A percentile compares a stretch with the other conserved stretches of the same genome.
Conservation (phyloP, 2,888 invertebrate species). For the Apodemia duryi region DNA sequence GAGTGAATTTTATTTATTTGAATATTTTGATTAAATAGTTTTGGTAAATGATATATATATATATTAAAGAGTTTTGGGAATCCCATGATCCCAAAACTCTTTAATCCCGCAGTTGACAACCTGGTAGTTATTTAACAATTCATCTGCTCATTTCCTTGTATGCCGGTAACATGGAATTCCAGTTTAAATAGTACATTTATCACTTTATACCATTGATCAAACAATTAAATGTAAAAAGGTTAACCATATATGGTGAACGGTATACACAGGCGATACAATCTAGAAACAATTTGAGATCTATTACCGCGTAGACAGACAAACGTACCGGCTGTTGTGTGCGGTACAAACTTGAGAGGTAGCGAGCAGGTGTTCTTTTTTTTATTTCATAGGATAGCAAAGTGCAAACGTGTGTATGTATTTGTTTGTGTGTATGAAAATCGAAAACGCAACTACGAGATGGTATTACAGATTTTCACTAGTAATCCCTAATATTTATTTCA, state of each 20-base stretch:
- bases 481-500: too few species aligned
- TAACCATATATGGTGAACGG: conserved; percentile 1
- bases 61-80: too few species aligned
- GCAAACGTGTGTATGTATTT: too few species aligned
- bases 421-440: too few species aligned
- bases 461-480: too few species aligned
- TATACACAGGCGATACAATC: conserved; percentile 6
- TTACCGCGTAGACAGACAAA: conserved; percentile 5
- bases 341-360: background rate
- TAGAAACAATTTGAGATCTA: conserved; percentile 15
- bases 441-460: too few species aligned
- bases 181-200: conserved; percentile 1
- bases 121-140: background rate
- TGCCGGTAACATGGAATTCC: background rate
- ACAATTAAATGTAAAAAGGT: conserved; percentile 14
- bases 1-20: too few species aligned
- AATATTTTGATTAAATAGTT: too few species aligned
- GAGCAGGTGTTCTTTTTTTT: background rate
- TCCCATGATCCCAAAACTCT: too few species aligned
- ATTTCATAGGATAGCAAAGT: too few species aligned
- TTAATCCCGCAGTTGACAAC: too few species aligned
- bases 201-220: conserved; percentile 7
- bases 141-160: background rate
- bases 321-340: background rate
- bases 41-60: too few species aligned